Conservation (phyloP, 2,113 vertebrate species). For the Andinoacara biseriatus region DNA sequence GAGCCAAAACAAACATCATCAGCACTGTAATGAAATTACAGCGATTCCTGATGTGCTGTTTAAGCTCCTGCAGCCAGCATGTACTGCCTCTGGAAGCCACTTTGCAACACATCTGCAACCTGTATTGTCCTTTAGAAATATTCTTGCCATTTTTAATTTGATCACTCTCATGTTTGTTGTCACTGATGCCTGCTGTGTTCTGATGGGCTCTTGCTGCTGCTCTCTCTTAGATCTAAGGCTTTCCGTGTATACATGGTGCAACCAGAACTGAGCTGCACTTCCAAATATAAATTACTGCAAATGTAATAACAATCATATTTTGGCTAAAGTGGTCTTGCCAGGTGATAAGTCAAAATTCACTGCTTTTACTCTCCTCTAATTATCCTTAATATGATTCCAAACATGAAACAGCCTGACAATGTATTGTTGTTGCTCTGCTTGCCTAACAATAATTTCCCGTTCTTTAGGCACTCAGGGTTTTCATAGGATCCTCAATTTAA, state of each 20-base stretch:
- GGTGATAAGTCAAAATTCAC: background rate
- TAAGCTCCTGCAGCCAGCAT: background rate
- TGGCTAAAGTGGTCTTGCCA: background rate
- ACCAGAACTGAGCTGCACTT: background rate
- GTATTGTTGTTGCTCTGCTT: background rate
- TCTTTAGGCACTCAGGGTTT: background rate
- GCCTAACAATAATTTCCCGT: background rate
- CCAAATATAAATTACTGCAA: background rate
- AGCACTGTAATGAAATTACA: background rate
- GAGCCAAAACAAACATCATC: background rate
- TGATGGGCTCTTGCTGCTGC: background rate
- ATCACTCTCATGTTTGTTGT: background rate
- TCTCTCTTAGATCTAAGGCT: background rate
- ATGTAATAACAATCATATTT: background rate
- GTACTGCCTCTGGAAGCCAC: background rate
- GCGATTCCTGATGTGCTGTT: background rate
- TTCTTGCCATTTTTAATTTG: background rate
- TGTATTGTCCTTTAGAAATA: background rate
- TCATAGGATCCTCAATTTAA: background rate
- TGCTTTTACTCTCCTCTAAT: too few relatives aligned
- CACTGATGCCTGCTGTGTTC: background rate
- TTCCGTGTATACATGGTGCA: background rate
- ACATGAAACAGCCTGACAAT: background rate
- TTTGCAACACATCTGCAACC: background rate
- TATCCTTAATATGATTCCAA: background rate